Conservation (phyloP, 2,888 invertebrate species). For the Teleogryllus oceanicus region DNA sequence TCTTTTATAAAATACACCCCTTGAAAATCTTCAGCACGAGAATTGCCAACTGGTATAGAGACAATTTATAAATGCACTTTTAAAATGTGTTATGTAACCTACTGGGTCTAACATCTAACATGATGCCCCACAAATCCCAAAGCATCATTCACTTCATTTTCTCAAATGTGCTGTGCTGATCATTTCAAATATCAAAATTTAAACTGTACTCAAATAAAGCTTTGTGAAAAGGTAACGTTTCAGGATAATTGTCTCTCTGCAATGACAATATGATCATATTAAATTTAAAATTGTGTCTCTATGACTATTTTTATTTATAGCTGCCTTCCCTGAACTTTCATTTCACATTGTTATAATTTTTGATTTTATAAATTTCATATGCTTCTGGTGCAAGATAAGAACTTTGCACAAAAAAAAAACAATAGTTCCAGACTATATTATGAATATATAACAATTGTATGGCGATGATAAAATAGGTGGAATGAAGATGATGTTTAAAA, state of each 20-base stretch:
- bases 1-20: too few relatives aligned
- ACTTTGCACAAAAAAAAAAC: background rate
- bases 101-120: constrained; percentile 6
- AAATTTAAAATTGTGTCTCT: background rate
- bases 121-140: constrained; percentile 3
- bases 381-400: background rate
- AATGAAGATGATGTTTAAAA: background rate
- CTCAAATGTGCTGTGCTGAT: background rate
- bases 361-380: background rate
- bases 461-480: constrained; percentile 18
- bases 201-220: constrained; percentile 10
- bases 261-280: background rate
- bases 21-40: background rate
- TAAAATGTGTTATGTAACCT: background rate
- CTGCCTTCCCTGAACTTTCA: constrained; percentile 2
- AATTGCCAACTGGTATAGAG: background rate
- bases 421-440: background rate
- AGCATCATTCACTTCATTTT: background rate
- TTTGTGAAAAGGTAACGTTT: background rate
- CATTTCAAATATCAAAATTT: background rate
- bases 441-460: background rate
- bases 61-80: background rate
- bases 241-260: background rate
- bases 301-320: background rate
- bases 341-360: background rate